A percentile compares a stretch with the other conserved stretches of the same genome.
Conservation (phyloP, 1,140 invertebrate genomes). For the Argopecten irradians region DNA sequence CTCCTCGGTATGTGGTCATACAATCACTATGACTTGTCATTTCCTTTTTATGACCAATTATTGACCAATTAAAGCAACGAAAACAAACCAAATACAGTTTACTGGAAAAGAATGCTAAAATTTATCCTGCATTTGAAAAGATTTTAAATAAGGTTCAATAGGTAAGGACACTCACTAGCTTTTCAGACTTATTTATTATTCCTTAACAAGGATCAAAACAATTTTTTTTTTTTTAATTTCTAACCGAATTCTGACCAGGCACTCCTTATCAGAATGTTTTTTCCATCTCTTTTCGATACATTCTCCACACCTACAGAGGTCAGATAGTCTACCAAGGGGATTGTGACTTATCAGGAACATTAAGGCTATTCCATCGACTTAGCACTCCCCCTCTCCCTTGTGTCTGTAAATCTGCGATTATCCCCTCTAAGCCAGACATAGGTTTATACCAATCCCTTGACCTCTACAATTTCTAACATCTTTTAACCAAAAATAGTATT, state of each 20-base stretch:
- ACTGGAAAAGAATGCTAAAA: neutral
- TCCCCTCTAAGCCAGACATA: neutral
- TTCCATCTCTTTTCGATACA: neutral
- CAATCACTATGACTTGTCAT: neutral
- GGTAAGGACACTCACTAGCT: no score
- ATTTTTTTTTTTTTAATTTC: neutral
- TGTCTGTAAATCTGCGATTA: neutral
- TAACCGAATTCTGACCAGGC: neutral
- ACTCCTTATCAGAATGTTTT: neutral
- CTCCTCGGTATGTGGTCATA: neutral
- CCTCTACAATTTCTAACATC: neutral
- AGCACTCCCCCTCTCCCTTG: neutral
- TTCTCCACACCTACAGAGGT: neutral
- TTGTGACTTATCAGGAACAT: neutral
- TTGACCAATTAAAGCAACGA: neutral
- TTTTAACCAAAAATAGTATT: neutral
- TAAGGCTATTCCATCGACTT: neutral
- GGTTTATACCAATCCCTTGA: neutral
- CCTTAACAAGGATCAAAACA: no score
- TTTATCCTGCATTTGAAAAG: neutral
- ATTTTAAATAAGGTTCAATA: neutral
- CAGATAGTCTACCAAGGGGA: neutral
- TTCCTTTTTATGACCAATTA: neutral
- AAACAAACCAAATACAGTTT: neutral
- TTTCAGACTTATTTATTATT: no score